Evolutionary conservation across 2,113 vertebrate species (phyloP).

Genomic region (Odontophorus gujanensis): DNA sequence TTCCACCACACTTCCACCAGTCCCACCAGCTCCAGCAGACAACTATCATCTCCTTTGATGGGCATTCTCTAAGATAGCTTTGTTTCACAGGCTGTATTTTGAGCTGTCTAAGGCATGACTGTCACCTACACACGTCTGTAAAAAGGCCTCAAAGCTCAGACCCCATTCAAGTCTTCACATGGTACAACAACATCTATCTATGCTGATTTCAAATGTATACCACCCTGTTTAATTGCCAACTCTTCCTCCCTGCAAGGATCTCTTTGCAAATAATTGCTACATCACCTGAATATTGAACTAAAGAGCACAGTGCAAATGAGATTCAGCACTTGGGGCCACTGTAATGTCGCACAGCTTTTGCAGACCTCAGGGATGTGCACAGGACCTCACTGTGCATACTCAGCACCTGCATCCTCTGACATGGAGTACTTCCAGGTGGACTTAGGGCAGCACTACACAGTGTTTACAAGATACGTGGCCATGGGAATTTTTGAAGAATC

Average conservation of each 20-base stretch:
- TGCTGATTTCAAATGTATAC: not conserved
- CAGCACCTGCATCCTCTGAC: fast-evolving
- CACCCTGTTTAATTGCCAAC: not conserved
- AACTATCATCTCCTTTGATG: not conserved
- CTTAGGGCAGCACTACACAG: not conserved
- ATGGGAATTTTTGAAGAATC: not conserved
- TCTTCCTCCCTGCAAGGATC: not conserved
- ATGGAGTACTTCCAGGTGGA: not conserved
- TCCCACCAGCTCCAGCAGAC: not conserved
- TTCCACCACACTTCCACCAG: not conserved
- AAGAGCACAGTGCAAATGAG: not conserved
- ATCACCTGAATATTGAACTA: not conserved
- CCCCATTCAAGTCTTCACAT: fast-evolving
- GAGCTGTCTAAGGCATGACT: not conserved
- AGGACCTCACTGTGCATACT: fast-evolving
- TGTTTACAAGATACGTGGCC: not conserved
- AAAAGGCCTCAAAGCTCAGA: not conserved
- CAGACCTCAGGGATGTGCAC: not conserved
- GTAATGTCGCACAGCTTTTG: not conserved
- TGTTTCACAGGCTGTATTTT: not conserved
- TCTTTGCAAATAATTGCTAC: not conserved
- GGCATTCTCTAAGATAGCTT: not conserved
- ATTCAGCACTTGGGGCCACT: not conserved
- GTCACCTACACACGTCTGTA: not conserved
- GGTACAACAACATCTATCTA: not conserved